Base-by-base conservation (phyloP, 2,888 invertebrate genomes). In the Orgyia antiqua region DNA sequence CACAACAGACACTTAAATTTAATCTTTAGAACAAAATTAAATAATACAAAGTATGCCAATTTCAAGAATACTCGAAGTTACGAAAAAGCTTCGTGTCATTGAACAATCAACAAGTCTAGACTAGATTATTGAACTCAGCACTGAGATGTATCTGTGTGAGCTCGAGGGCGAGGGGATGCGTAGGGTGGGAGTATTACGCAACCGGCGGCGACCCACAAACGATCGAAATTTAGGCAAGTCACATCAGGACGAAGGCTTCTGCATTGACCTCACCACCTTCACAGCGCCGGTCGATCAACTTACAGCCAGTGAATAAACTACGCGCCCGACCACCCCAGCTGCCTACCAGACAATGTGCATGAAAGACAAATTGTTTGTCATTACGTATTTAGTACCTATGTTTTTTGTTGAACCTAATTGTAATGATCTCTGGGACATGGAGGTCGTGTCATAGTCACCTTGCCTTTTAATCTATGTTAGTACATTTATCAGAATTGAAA, bases 181-280 rank as follows among this genome's bases (percentile, higher is more conserved):
- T 47, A 52, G 53, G 46, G 49, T 39, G 52, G 47, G 57, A n/a
- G 13, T 44, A 48, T 75, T 76, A 55, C 68, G 71, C 56, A 72
- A 75, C 54, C 55, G 62, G 50, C 62, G 58, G 53, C 53, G 68
- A 67, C 64, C 73, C 60, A 65, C 58, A 69, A 66, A 65, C 51
- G 58, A 43, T 47, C 67, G 64, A 66, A 61, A 55, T 64, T 60
- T 57, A 55, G 57, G 51, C 53, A 51, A 64, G 65, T 69, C 71
- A 59, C 53, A 61, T 66, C 68, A 72, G 75, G 69, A 64, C 74
- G 63, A 58, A 65, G 64, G 66, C 61, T 62, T 55, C 58, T 45
- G 59, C 64, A 62, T 60, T 62, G 71, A 68, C 74, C 70, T 68
- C 62, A 58, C 63, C 68, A 68, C 70, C 73, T 73, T 69, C 67